Evolutionary conservation across 2,888 invertebrate genomes (phyloP).

Genomic region (Polyommatus icarus): DNA sequence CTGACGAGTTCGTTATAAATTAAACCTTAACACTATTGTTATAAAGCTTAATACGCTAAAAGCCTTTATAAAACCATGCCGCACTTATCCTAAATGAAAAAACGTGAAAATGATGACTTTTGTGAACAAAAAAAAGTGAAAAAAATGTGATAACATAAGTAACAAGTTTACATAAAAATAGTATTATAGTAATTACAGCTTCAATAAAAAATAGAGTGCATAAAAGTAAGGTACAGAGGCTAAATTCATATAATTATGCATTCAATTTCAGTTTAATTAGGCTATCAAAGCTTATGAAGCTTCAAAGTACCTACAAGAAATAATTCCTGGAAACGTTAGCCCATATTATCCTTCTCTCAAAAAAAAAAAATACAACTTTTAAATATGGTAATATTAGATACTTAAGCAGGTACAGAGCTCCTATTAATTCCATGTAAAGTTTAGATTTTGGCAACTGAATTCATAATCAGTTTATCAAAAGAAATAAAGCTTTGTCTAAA

Average conservation of each 20-base stretch:
- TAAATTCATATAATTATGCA: too few relatives aligned
- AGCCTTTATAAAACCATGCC: slow-evolving; percentile 34
- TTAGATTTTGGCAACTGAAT: background rate
- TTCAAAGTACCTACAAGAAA: too few relatives aligned
- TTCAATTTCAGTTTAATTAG: too few relatives aligned
- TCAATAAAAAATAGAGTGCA: too few relatives aligned
- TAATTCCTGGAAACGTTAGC: background rate
- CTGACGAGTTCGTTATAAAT: slow-evolving; percentile 34
- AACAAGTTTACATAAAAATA: too few relatives aligned
- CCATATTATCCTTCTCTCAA: background rate
- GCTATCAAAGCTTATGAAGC: too few relatives aligned
- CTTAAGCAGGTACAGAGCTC: background rate
- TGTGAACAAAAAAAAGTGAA: too few relatives aligned
- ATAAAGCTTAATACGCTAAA: slow-evolving; percentile 36
- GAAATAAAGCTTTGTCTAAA: background rate
- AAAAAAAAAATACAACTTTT: background rate
- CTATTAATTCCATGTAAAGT: background rate
- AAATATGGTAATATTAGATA: background rate
- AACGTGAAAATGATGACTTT: background rate
- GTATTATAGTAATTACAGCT: too few relatives aligned
- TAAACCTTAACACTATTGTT: slow-evolving; percentile 13
- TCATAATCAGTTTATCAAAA: background rate
- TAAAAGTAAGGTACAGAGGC: too few relatives aligned
- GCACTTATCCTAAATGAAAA: background rate
- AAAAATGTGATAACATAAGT: too few relatives aligned